These are phyloP conservation scores for Lutjanus campechanus DNA, from an alignment of 2,797 vertebrate species.

Conservation along the genomic window DNA sequence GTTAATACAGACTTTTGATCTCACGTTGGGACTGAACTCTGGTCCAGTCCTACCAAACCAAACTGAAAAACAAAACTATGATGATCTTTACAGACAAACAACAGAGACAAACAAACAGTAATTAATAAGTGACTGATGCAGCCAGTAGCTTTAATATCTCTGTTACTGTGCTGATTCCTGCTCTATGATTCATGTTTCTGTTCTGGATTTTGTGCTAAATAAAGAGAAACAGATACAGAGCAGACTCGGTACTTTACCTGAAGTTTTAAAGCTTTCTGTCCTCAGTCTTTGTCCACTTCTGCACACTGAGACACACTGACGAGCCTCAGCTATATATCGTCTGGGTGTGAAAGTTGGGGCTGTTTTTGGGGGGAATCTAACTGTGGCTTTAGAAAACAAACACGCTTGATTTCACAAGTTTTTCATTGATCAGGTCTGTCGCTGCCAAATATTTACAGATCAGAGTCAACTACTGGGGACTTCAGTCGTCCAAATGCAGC, in stretches of 20 bases:
- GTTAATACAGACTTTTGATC: too few relatives aligned
- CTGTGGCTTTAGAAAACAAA: background rate
- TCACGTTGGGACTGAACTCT: too few relatives aligned
- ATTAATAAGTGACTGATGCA: background rate
- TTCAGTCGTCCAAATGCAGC: background rate
- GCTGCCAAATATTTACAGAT: conserved; percentile 64
- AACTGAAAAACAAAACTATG: background rate
- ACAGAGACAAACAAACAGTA: too few relatives aligned
- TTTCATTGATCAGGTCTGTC: conserved; percentile 20
- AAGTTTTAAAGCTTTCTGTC: background rate
- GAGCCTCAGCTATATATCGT: background rate
- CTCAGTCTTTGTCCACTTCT: background rate
- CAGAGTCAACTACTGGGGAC: conserved; percentile 31
- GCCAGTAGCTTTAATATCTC: background rate
- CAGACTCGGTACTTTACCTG: conserved; percentile 34
- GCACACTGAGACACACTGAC: background rate
- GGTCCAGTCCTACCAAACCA: background rate
- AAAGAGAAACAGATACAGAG: conserved; percentile 5
- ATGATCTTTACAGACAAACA: background rate
- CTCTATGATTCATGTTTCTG: background rate
- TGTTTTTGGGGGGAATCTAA: background rate
- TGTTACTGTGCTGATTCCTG: background rate
- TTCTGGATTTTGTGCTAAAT: background rate
- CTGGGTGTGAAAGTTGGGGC: background rate
- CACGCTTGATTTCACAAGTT: too few relatives aligned